A percentile compares a stretch with the other conserved stretches of the same genome.
phyloP scores from a whole-genome alignment of 1,140 invertebrate species.

The Agrilus planipennis region DNA sequence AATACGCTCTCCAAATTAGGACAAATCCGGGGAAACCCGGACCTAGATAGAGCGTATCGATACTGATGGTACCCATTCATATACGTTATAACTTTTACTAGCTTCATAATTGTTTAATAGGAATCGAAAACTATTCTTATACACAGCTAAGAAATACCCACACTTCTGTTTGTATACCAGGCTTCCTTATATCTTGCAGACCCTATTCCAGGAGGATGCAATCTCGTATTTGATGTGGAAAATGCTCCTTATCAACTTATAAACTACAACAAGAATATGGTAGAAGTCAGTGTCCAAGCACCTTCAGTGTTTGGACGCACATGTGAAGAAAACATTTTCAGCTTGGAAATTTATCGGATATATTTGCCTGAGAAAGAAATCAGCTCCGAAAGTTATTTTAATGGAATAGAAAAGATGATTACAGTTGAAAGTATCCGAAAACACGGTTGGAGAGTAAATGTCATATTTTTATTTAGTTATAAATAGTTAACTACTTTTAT shows the following conservation, averaged over 20 bases:
- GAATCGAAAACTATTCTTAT: not conserved
- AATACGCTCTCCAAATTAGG: not conserved
- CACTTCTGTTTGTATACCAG: no score
- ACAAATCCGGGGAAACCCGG: no score
- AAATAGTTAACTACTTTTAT: not conserved
- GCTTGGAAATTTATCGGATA: conserved; percentile 50
- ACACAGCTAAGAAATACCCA: no score
- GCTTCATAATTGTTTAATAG: not conserved
- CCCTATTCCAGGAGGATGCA: conserved; percentile 68
- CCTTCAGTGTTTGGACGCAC: conserved; percentile 32
- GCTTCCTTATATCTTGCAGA: no score
- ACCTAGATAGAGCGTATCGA: not conserved
- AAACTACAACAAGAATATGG: conserved; percentile 36
- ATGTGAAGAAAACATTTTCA: conserved; percentile 31
- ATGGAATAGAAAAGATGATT: conserved; percentile 47
- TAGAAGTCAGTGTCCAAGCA: conserved; percentile 47
- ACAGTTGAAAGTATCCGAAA: conserved; percentile 41
- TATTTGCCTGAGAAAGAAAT: conserved; percentile 48
- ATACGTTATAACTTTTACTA: not conserved
- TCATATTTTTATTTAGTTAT: not conserved
- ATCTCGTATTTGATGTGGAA: conserved; percentile 52
- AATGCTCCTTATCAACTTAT: conserved; percentile 52
- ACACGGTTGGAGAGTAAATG: conserved; percentile 43
- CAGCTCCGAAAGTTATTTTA: conserved; percentile 45
- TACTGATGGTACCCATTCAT: not conserved